These are phyloP conservation scores for Pelvicachromis taeniatus DNA, from an alignment of 2,113 vertebrate species.

Conservation along the genomic window DNA sequence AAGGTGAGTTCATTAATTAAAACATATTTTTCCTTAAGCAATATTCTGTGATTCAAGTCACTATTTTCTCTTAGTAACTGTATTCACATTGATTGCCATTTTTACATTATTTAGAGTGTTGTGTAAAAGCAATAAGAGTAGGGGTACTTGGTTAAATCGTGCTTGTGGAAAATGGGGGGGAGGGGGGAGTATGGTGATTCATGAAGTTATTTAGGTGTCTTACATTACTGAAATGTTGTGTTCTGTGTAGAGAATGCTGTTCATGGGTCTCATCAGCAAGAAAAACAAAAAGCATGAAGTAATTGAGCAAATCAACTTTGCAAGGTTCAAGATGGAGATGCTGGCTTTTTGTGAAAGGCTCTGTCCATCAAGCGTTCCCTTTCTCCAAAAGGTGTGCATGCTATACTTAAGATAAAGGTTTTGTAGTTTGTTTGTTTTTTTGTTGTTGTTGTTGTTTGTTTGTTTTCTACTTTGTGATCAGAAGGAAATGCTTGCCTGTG, in stretches of 20 bases:
- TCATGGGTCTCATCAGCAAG: constrained; percentile 73
- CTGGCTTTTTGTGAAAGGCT: constrained; percentile 76
- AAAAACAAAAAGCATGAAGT: constrained; percentile 72
- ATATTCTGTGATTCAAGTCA: not conserved
- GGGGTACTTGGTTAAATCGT: not conserved
- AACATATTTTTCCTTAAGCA: not conserved
- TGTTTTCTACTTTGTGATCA: not conserved
- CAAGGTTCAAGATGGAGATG: constrained; percentile 77
- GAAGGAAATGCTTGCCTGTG: not conserved
- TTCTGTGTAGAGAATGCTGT: constrained; percentile 71
- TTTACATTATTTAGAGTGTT: not conserved
- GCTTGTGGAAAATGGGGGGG: not conserved
- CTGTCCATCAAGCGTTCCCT: constrained; percentile 64
- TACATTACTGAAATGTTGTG: not conserved
- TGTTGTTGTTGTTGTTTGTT: not conserved
- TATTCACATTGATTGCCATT: not conserved
- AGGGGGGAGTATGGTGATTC: not conserved
- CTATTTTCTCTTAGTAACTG: not conserved
- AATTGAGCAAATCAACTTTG: constrained; percentile 76
- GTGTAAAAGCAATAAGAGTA: not conserved
- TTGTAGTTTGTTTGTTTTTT: not conserved
- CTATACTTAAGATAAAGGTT: not conserved
- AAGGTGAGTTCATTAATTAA: constrained; percentile 73
- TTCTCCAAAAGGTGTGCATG: constrained; percentile 76
- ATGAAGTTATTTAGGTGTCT: not conserved